phyloP scores from a whole-genome alignment of 2,888 invertebrate genomes.

The Caenorhabditis plicata region DNA sequence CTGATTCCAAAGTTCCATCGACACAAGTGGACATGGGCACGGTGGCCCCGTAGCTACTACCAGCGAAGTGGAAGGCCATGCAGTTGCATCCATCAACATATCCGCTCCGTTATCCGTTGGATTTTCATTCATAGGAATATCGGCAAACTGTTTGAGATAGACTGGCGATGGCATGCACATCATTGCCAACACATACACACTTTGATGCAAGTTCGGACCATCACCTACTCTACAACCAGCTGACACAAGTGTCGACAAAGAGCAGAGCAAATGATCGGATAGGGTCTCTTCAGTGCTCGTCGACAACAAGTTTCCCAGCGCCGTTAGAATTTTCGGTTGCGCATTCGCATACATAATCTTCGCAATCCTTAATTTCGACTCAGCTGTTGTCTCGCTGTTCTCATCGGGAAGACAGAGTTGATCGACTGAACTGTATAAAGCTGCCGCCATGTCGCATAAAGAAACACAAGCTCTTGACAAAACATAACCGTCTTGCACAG shows the following conservation, averaged over 20 bases:
- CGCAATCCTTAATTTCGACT: conserved; percentile 17
- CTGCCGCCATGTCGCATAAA: conserved; percentile 33
- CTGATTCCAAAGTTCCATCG: conserved; percentile 75
- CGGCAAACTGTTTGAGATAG: conserved; percentile 23
- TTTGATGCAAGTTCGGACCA: conserved; percentile 14
- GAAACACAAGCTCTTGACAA: conserved; percentile 75
- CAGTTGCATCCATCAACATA: conserved; percentile 65
- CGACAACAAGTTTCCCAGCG: conserved; percentile 26
- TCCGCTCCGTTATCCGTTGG: conserved; percentile 9
- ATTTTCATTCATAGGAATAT: conserved; percentile 15
- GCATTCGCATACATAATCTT: conserved; percentile 23
- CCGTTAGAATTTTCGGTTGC: conserved; percentile 26
- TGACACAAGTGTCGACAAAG: conserved; percentile 85
- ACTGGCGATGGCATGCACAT: conserved; percentile 24
- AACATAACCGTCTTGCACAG: conserved; percentile 93
- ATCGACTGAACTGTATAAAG: conserved; percentile 34
- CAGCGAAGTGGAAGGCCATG: conserved; percentile 70
- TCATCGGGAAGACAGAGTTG: conserved; percentile 19
- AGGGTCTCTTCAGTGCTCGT: conserved; percentile 83
- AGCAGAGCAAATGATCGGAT: conserved; percentile 86
- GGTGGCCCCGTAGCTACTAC: conserved; percentile 96
- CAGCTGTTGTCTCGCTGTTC: conserved; percentile 9
- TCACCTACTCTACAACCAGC: conserved; percentile 75
- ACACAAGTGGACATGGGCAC: conserved; percentile 70
- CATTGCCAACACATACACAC: conserved; percentile 23